Evolutionary conservation across 2,888 invertebrate species (phyloP), one percentile per base, ranked within the genome.

Genomic region (Tanypteryx hageni): DNA sequence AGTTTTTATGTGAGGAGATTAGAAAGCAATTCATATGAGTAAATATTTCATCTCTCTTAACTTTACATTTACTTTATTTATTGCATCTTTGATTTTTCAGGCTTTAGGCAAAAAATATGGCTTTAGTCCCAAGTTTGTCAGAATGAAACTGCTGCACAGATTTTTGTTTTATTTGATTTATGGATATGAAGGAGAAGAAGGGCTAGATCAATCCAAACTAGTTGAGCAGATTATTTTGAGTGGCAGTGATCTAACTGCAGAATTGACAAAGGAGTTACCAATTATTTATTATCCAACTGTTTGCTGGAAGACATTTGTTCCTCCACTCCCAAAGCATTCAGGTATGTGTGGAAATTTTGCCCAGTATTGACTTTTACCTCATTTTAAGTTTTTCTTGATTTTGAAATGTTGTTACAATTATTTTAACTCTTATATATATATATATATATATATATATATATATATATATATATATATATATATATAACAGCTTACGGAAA

Each of bases 301-400:
- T 9, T 95, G 95, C 93, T 98, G 97, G 97, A 97, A 96, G 94
- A 97, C 97, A 95, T 98, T 97, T 94, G 95, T 98, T 18, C 96
- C 97, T 0, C 97, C 97, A 0, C 94, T 98, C 84, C 96, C 96
- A 0, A 94, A 94, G 84, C 96, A 97, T 94, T 94, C 93, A 93
- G 96, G 96, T 96, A 94, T 93, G 92, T 0, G 31, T 22, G 5
- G 44, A 44, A 44, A 44, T 44, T 44, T 44, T 44, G 1, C 1
- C 1, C 44, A 44, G 44, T 44, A 44, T 44, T 44, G 1, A 44
- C 5, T 44, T 44, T 44, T 44, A 44, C 1, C 44, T 44, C 1
- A 44, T 44, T 44, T 44, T 5, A 44, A 44, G 5, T 44, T 44
- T 44, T 44, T 44, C 3, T 44, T 44, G 44, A 44, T 44, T 44